Base-by-base conservation (phyloP, 1,140 invertebrate genomes). In the Bombyx mandarina region DNA sequence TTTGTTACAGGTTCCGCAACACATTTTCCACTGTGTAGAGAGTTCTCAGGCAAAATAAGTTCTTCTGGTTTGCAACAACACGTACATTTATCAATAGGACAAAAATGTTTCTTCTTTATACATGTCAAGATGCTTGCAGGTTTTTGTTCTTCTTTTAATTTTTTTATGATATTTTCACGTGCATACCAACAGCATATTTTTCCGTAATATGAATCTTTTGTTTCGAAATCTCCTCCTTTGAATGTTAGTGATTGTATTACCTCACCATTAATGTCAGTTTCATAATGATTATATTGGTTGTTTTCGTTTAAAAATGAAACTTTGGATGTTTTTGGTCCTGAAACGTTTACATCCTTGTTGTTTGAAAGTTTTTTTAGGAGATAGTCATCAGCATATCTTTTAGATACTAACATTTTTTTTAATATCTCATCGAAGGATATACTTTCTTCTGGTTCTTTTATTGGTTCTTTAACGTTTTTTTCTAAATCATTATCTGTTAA, bases 161-260 rank as follows among this genome's bases (percentile, higher is more conserved):
- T 18, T 9, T 5, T 10, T 44, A 54, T 22, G 18, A 51, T 46
- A 4, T 55, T 26, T 50, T 60, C 53, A n/a, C 53, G 58, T 51
- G 43, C 45, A 50, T 55, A 55, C 53, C 53, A 60, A 43, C 58
- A 60, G 46, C 58, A 60, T 43, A 45, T 12, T 4, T 44, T n/a
- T 53, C 7, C 45, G 4, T 12, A 47, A 10, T 47, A 9, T 4
- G 9, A 47, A 47, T 47, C 12, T 12, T 47, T 12, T 9, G 9
- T 10, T 10, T 47, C 8, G 26, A 35, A 35, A 35, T 35, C 26
- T 18, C 12, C 12, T 18, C 12, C 12, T 18, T 18, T 1, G 12
- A 18, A 18, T 18, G 12, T 18, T 18, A 18, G 12, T 18, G 12
- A 18, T 18, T 18, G 12, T 18, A 18, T 18, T 18, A 18, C 12